Base-by-base conservation (phyloP, 2,888 invertebrate genomes). In the Phrixothrix hirtus region DNA sequence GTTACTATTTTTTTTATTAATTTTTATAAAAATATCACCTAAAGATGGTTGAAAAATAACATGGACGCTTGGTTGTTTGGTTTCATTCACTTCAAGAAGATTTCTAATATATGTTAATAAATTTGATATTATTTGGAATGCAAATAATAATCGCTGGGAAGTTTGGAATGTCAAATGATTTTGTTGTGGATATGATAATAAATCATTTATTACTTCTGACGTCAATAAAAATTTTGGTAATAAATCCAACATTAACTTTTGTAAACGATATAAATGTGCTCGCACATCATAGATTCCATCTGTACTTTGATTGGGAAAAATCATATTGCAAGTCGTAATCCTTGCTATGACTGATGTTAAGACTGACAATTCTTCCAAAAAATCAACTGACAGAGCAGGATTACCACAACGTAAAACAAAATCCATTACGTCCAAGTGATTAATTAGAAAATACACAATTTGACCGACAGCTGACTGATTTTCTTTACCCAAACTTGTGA, bases 381-480 rank as follows among this genome's bases (percentile, higher is more conserved):
- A 81, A 0, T 85, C 81, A 1, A 81, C 67, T 1, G 87, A 83
- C 4, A 89, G 81, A 43, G 79, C 81, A 0, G 88, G 86, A 59
- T 79, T 79, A 0, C 85, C 84, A 30, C 85, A 84, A 55, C 92
- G 80, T 37, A 95, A 76, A 39, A 92, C 84, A 62, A 86, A 81
- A 65, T 90, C 89, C 46, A 94, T 82, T 49, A 88, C 86, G 66
- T 95, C 93, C 39, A 87, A 79, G 73, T 95, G 92, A 47, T 88
- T 85, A 39, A 92, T 81, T 31, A 95, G 72, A 64, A 92, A 87
- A 63, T 88, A 86, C 64, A 90, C 83, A 37, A 94, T 85, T 78
- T 93, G 92, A 5, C 85, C 77, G 9, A 89, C 83, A 37, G 89
- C 90, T 42, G 90, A 88, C 73, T 87, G 86, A 77, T 95, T 94